These are phyloP conservation scores for Emmelina monodactyla DNA, from an alignment of 2,888 invertebrate genomes.

Conservation along the genomic window DNA sequence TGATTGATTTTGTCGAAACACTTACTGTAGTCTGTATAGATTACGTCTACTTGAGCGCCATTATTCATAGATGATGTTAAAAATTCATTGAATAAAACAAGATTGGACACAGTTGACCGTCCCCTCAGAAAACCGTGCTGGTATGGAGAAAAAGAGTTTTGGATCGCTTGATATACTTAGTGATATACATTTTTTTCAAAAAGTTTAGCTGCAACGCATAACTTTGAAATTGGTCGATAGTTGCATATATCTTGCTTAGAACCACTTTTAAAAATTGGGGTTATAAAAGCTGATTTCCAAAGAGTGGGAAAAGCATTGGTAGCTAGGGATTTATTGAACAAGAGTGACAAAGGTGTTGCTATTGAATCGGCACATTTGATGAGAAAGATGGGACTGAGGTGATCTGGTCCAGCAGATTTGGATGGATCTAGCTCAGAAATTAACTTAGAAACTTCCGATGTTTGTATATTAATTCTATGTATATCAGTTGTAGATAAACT, in stretches of 20 bases:
- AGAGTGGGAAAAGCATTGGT: too few species aligned
- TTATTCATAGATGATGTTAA: neutral
- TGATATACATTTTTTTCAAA: constrained; percentile 1
- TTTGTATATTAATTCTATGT: too few species aligned
- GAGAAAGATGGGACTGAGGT: neutral
- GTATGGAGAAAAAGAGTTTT: neutral
- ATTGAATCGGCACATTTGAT: too few species aligned
- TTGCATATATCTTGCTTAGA: constrained; percentile 2
- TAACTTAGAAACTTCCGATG: neutral
- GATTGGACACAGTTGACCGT: neutral
- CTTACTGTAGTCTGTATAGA: constrained; percentile 1
- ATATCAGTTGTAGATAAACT: too few species aligned
- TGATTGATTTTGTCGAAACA: neutral
- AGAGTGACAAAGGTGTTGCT: too few species aligned
- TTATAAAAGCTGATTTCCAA: constrained; percentile 5
- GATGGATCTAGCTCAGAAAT: neutral
- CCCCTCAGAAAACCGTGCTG: constrained; percentile 1
- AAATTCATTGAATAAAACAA: neutral
- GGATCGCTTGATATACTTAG: neutral
- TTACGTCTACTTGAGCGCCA: neutral
- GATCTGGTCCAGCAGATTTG: constrained; percentile 1
- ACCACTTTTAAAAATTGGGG: constrained; percentile 5
- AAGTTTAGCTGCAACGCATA: constrained; percentile 1
- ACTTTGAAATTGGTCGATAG: constrained; percentile 6
- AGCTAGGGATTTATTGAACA: too few species aligned